phyloP scores from a whole-genome alignment of 2,888 invertebrate genomes.

The Cartodere bifasciata region DNA sequence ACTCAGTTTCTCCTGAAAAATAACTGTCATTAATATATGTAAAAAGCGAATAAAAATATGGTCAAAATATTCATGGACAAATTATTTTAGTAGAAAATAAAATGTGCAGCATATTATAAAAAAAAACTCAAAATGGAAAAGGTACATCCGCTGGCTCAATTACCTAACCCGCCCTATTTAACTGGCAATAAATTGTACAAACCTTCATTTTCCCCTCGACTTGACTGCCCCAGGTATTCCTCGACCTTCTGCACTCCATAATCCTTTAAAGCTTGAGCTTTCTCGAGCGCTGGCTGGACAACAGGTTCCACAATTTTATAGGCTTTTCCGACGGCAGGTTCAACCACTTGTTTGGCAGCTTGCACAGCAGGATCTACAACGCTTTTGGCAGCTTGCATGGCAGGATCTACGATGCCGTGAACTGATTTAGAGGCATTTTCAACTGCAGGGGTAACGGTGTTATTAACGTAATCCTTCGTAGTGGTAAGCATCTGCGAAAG shows the following conservation, averaged over 20 bases:
- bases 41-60: too few relatives aligned
- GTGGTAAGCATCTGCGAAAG: slow-evolving; percentile 33
- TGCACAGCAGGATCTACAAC: slow-evolving; percentile 27
- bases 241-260: slow-evolving; percentile 26
- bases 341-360: slow-evolving; percentile 22
- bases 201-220: too few relatives aligned
- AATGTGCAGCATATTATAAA: too few relatives aligned
- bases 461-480: slow-evolving; percentile 32
- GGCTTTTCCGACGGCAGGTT: slow-evolving; percentile 23
- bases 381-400: slow-evolving; percentile 20
- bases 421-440: slow-evolving; percentile 23
- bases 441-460: slow-evolving; percentile 25
- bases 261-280: slow-evolving; percentile 24
- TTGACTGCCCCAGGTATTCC: slow-evolving; percentile 21
- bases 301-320: slow-evolving; percentile 21
- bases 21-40: too few relatives aligned
- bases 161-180: too few relatives aligned
- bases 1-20: too few relatives aligned
- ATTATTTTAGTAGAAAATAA: too few relatives aligned
- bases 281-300: slow-evolving; percentile 24
- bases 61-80: too few relatives aligned
- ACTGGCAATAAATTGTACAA: too few relatives aligned
- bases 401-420: slow-evolving; percentile 18
- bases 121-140: too few relatives aligned
- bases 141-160: too few relatives aligned